Conservation (phyloP, 2,113 vertebrate species). For the Cichladusa arquata region DNA sequence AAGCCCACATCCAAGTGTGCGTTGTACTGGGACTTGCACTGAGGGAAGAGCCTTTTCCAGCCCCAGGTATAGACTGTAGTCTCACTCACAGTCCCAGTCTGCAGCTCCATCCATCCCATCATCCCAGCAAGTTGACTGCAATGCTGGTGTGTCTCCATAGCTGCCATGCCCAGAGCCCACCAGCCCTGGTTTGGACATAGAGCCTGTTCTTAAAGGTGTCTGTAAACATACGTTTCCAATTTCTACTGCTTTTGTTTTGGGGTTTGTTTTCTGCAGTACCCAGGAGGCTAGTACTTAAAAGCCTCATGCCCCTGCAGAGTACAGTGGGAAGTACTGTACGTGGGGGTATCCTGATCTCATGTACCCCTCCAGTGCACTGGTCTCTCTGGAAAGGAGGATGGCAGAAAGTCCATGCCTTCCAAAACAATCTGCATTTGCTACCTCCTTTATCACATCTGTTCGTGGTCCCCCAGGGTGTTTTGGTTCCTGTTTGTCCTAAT, state of each 20-base stretch:
- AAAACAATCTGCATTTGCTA: neutral
- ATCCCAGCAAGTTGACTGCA: neutral
- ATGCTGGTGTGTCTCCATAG: neutral
- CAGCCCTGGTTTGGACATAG: neutral
- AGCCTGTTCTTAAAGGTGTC: neutral
- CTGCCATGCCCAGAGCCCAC: neutral
- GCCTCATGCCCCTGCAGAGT: accelerated
- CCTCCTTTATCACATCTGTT: neutral
- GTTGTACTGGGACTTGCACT: neutral
- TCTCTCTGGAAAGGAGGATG: neutral
- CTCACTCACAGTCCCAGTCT: accelerated
- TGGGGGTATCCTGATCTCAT: neutral
- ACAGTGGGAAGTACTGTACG: neutral
- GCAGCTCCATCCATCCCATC: neutral
- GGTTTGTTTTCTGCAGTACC: neutral
- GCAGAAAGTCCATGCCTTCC: neutral
- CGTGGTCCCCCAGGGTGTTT: neutral
- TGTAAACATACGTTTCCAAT: neutral
- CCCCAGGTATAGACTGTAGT: neutral
- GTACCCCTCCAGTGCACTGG: accelerated
- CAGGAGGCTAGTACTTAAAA: neutral
- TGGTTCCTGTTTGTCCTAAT: neutral
- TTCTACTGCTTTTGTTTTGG: neutral
- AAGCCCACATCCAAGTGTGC: neutral
- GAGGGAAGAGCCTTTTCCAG: neutral